A percentile compares a stretch with the other conserved stretches of the same genome.
These are phyloP conservation scores for Diorhabda sublineata DNA, from an alignment of 1,140 invertebrate species.

Conservation along the genomic window DNA sequence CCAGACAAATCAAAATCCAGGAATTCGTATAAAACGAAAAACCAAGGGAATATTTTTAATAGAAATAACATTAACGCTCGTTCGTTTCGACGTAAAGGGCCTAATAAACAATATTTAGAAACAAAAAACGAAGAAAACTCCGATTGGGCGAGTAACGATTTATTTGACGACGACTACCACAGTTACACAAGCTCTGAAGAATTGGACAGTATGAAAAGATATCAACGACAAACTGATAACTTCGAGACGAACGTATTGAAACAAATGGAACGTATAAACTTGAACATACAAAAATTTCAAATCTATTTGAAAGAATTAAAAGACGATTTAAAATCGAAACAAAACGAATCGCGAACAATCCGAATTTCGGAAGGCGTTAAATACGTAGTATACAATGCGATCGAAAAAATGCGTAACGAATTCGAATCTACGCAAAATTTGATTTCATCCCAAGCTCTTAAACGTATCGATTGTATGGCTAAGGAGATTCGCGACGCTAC, in stretches of 20 bases:
- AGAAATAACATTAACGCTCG: neutral
- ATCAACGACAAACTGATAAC: neutral
- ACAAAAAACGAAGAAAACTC: neutral
- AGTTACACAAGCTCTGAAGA: slow-evolving; percentile 6
- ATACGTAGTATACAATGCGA: too few species aligned
- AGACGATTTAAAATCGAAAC: too few species aligned
- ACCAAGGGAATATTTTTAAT: neutral
- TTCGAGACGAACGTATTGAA: slow-evolving; percentile 1
- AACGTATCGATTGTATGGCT: too few species aligned
- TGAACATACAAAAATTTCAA: neutral
- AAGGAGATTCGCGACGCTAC: too few species aligned
- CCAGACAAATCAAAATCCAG: too few species aligned
- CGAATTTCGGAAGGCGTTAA: too few species aligned
- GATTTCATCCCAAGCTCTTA: too few species aligned
- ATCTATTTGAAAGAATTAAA: neutral
- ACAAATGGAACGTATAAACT: neutral
- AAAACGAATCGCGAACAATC: too few species aligned
- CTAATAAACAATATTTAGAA: neutral
- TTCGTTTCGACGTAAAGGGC: neutral
- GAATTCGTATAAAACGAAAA: too few species aligned
- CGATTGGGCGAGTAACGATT: neutral
- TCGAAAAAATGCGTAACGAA: too few species aligned
- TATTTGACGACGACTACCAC: slow-evolving; percentile 4
- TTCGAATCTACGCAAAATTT: too few species aligned
- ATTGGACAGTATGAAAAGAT: neutral